phyloP scores from a whole-genome alignment of 2,113 vertebrate species.

The Odocoileus hemionus region DNA sequence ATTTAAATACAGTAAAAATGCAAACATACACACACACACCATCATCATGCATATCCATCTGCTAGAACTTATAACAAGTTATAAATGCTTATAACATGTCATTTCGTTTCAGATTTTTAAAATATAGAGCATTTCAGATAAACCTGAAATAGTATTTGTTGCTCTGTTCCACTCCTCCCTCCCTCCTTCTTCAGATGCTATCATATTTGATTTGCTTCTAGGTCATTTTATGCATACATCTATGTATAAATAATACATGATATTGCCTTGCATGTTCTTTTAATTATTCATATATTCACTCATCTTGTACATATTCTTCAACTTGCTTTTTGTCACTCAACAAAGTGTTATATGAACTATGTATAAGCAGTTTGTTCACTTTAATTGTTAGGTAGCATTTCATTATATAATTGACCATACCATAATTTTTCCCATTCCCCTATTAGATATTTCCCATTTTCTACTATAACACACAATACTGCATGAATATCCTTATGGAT shows the following conservation, averaged over 20 bases:
- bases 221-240: background rate
- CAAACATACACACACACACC: background rate
- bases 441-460: background rate
- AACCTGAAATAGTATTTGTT: background rate
- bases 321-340: background rate
- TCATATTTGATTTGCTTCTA: constrained; percentile 6
- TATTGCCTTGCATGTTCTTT: background rate
- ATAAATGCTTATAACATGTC: background rate
- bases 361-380: background rate
- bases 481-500: background rate
- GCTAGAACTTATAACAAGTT: background rate
- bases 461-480: background rate
- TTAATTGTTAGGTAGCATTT: background rate
- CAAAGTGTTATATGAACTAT: background rate
- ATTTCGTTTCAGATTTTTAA: background rate
- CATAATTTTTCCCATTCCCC: background rate
- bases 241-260: background rate
- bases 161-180: background rate
- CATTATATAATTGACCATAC: background rate
- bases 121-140: background rate
- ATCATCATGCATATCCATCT: background rate
- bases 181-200: background rate
- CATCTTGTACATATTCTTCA: background rate
- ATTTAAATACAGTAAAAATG: background rate
- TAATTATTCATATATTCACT: background rate